These are phyloP conservation scores for Eptesicus fuscus DNA, from an alignment of 2,113 vertebrate species.

Conservation along the genomic window DNA sequence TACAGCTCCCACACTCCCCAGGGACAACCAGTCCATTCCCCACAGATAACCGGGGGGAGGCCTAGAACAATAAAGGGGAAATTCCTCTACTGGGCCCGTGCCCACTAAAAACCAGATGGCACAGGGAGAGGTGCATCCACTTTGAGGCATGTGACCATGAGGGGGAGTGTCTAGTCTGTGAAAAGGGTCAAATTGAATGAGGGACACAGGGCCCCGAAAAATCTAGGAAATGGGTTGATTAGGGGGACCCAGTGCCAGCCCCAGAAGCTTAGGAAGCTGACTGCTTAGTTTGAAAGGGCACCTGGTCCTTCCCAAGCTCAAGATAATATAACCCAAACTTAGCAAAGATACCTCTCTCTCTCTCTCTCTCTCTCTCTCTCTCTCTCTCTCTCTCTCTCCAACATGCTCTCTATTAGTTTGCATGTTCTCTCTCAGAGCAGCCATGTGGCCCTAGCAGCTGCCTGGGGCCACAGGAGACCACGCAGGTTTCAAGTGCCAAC, in stretches of 20 bases:
- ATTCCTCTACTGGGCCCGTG: no score
- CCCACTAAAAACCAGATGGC: neutral
- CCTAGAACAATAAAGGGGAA: no score
- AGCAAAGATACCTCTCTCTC: neutral
- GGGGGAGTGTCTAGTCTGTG: neutral
- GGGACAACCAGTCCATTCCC: neutral
- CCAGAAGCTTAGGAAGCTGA: neutral
- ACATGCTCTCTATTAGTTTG: neutral
- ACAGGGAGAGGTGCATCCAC: neutral
- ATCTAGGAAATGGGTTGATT: neutral
- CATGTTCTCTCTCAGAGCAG: neutral
- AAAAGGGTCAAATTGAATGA: neutral
- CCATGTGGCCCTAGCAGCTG: neutral
- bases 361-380: no score
- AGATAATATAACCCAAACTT: neutral
- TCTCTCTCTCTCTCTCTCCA: neutral
- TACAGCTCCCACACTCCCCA: neutral
- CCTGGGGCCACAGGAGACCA: neutral
- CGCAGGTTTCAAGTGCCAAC: neutral
- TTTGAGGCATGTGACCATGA: neutral
- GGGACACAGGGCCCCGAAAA: neutral
- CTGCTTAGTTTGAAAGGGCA: neutral
- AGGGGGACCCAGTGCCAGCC: neutral
- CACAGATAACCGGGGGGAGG: neutral
- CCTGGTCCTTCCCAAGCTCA: neutral